These are phyloP conservation scores for Misgurnus mizolepis DNA, from an alignment of 2,113 vertebrate genomes.

Conservation along the genomic window DNA sequence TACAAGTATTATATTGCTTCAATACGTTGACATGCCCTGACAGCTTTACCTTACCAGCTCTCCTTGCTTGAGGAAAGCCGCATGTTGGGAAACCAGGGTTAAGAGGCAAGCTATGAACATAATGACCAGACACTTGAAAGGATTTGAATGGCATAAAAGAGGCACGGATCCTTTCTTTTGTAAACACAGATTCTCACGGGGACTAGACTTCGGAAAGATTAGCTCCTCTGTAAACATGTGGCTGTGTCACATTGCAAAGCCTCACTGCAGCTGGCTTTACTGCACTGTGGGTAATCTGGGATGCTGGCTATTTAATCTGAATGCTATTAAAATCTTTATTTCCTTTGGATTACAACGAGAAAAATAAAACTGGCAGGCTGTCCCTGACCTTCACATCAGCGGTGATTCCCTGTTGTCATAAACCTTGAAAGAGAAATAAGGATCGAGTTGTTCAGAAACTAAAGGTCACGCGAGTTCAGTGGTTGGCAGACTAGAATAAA, in stretches of 20 bases:
- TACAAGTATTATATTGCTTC: slow-evolving; percentile 36
- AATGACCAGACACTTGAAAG: slow-evolving; percentile 51
- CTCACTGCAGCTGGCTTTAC: slow-evolving; percentile 41
- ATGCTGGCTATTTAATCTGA: slow-evolving; percentile 46
- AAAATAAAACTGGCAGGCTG: slow-evolving; percentile 21
- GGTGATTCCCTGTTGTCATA: background rate
- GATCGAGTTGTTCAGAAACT: slow-evolving; percentile 9
- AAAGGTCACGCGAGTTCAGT: slow-evolving; percentile 9
- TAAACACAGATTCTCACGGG: slow-evolving; percentile 43
- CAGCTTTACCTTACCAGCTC: slow-evolving; percentile 18
- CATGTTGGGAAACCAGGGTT: slow-evolving; percentile 42
- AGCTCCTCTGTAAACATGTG: slow-evolving; percentile 45
- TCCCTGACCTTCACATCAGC: slow-evolving; percentile 37
- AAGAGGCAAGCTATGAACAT: slow-evolving; percentile 44
- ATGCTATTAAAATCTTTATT: slow-evolving; percentile 40
- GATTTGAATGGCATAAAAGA: slow-evolving; percentile 48
- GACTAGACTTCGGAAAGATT: slow-evolving; percentile 42
- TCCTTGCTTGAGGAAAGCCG: slow-evolving; percentile 19
- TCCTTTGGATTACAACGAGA: slow-evolving; percentile 10
- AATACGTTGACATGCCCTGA: slow-evolving; percentile 47
- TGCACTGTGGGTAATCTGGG: slow-evolving; percentile 44
- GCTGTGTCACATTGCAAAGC: slow-evolving; percentile 38
- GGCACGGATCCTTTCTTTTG: slow-evolving; percentile 28
- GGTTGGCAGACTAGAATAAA: background rate
- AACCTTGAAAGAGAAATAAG: background rate